Evolutionary conservation across 2,888 invertebrate genomes (phyloP), one percentile per base, ranked within the genome.

Genomic region (Yponomeuta evonymella): DNA sequence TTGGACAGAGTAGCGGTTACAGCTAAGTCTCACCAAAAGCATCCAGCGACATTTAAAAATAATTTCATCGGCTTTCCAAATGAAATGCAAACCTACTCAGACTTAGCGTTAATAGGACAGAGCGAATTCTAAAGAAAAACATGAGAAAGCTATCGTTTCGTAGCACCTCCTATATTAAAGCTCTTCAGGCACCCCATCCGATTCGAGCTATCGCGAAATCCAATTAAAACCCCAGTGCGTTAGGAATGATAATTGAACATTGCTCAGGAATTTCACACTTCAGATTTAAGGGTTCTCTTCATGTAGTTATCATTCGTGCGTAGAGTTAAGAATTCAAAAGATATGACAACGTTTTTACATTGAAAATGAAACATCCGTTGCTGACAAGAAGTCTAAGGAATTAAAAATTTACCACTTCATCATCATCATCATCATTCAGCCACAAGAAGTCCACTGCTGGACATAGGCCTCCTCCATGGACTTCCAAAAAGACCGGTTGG

Each of bases 161-260:
- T 58, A 58, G 12, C 51, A 5, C 15, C 51, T 15, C 51, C 51
- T 15, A 15, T 10, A 58, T 15, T 15, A 58, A 58, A 58, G 51
- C 51, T 4, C 51, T 58, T 58, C 51, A 58, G 51, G 15, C 51
- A 58, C 51, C 74, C 74, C 74, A 73, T 73, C 73, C 72, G 78
- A 83, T 81, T 81, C 79, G 79, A 78, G 80, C 81, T 82, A 80
- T 83, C 79, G 80, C 79, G 74, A 82, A 86, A 87, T 86, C 85
- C 84, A 88, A 86, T 87, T 86, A 86, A 83, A 83, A 78, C 79
- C 79, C 71, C 73, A 79, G 75, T 81, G 51, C 51, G 51, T 58
- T 58, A 58, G 80, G 79, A 79, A 82, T 84, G 82, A 85, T 86
- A 86, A 86, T 86, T 86, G 86, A 81, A 83, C 79, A 81, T 81